Evolutionary conservation across 2,797 vertebrate species (phyloP), one percentile per base, ranked within the genome.

Genomic region (Echiichthys vipera): DNA sequence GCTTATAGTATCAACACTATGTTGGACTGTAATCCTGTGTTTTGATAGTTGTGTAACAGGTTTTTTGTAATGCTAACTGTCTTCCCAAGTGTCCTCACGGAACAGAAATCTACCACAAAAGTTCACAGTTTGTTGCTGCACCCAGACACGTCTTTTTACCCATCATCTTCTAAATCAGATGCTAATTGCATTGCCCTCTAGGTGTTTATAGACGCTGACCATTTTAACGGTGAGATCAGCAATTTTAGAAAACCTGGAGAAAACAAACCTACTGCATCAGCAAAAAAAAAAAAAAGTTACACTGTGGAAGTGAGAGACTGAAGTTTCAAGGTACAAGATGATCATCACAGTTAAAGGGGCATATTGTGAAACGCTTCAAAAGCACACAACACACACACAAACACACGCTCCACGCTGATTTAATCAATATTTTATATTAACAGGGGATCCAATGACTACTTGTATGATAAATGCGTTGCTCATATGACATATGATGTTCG

Each of bases 311-410:
- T n/a, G n/a, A n/a, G n/a, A n/a, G n/a, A n/a, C n/a, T n/a, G n/a
- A n/a, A n/a, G n/a, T n/a, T n/a, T n/a, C n/a, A n/a, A n/a, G n/a
- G n/a, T n/a, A 59, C 10, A 54, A 27, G 3, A 34, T 42, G 5
- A 53, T 37, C 18, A 58, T 61, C 42, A 37, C 32, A 55, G 36
- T 50, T 64, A 46, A 67, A 74, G 64, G 62, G 15, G 46, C 65
- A 71, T 43, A 22, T 53, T 12, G 18, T 36, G 10, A 39, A 43
- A 54, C 20, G 25, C 22, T 53, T 46, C 12, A 65, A 24, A 22
- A 49, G 18, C n/a, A n/a, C n/a, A n/a, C n/a, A n/a, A n/a, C 15
- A 27, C 25, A 42, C 4, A 32, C 7, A 0, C 11, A n/a, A 12
- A 36, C 30, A 24, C 22, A 56, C 4, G 36, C 13, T 37, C 25